Conservation (phyloP, 2,888 invertebrate genomes). For the Chrysomela aeneicollis region DNA sequence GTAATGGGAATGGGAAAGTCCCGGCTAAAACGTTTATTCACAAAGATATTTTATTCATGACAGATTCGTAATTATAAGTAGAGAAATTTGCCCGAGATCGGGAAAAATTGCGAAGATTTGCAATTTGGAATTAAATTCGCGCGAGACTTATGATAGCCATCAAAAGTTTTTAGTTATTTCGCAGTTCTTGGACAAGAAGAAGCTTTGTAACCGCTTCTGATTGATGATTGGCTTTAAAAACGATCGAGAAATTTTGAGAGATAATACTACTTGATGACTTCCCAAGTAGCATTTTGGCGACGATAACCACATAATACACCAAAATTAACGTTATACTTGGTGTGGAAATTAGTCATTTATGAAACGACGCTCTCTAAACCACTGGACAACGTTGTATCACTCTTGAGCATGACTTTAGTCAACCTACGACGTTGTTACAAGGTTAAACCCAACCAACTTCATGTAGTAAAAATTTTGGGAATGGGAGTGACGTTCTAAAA, state of each 20-base stretch:
- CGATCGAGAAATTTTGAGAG: not conserved
- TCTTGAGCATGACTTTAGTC: too few species aligned
- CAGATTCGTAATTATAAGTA: conserved; percentile 30
- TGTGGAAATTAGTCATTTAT: too few species aligned
- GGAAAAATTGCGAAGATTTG: conserved; percentile 23
- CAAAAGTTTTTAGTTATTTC: not conserved
- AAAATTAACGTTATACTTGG: too few species aligned
- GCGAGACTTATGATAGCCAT: not conserved
- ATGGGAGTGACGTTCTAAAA: too few species aligned
- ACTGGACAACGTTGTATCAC: too few species aligned
- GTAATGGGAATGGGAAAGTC: not conserved
- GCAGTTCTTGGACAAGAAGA: not conserved
- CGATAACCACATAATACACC: too few species aligned
- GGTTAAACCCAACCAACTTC: too few species aligned
- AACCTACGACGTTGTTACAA: too few species aligned
- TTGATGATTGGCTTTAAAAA: not conserved
- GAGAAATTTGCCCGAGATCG: conserved; percentile 24
- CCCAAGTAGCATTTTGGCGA: too few species aligned
- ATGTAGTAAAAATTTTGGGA: too few species aligned
- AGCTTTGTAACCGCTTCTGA: not conserved
- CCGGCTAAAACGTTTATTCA: conserved; percentile 23
- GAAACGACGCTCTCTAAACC: too few species aligned
- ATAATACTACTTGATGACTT: too few species aligned
- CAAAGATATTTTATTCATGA: conserved; percentile 19
- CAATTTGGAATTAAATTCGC: not conserved